Evolutionary conservation across 2,113 vertebrate species (phyloP).

Genomic region (Leucosticte australis): DNA sequence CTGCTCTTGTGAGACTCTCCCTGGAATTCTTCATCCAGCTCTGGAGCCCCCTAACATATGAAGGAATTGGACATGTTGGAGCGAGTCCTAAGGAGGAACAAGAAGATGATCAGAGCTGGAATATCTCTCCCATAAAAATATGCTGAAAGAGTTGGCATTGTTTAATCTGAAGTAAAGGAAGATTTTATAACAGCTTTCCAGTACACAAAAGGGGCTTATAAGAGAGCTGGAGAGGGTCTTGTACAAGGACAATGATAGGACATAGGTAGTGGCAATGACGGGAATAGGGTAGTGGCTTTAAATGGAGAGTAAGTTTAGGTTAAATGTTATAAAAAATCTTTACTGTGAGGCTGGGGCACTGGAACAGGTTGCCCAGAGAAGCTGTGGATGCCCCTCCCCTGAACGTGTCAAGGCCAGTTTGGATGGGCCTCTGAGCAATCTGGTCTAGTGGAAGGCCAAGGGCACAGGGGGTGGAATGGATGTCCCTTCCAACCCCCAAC

Average conservation of each 20-base stretch:
- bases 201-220: not conserved
- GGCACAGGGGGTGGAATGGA: not conserved
- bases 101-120: not conserved
- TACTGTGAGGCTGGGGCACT: not conserved
- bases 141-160: not conserved
- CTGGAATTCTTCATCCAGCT: not conserved
- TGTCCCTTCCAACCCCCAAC: not conserved
- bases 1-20: not conserved
- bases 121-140: not conserved
- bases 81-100: accelerated
- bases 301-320: not conserved
- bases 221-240: not conserved
- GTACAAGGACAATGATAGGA: not conserved
- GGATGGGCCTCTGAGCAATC: not conserved
- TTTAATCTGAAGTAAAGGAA: not conserved
- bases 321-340: not conserved
- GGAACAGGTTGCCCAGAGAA: not conserved
- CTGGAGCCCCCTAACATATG: not conserved
- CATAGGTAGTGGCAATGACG: no score
- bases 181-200: not conserved
- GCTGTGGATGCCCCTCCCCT: not conserved
- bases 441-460: not conserved
- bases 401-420: not conserved
- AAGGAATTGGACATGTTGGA: not conserved
- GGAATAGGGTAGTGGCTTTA: not conserved